These are phyloP conservation scores for Xenopus tropicalis DNA, from an alignment of 2,113 vertebrate genomes.

Conservation along the genomic window DNA sequence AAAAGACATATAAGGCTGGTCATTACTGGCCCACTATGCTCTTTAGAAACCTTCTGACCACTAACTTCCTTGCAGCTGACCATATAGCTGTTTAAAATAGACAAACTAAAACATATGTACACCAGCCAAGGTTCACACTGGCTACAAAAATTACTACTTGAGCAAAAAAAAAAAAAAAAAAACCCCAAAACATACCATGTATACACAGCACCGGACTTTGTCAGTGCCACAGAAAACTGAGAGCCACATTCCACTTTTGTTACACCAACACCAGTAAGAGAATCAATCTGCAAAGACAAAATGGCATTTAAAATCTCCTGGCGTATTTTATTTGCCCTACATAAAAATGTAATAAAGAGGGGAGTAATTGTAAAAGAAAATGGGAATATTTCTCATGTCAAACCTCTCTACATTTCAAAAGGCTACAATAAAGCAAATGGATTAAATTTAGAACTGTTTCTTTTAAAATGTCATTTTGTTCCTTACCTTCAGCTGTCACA, in stretches of 20 bases:
- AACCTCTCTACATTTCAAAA: not conserved
- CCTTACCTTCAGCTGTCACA: conserved; percentile 8
- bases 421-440: not conserved
- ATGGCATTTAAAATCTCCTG: not conserved
- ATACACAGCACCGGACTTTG: conserved; percentile 93
- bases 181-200: conserved; percentile 79
- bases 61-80: too few relatives aligned
- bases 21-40: too few relatives aligned
- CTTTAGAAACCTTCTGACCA: too few relatives aligned
- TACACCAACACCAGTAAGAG: conserved; percentile 92
- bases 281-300: conserved; percentile 83
- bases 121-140: too few relatives aligned
- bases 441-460: not conserved
- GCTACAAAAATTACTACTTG: too few relatives aligned
- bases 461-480: not conserved
- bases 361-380: not conserved
- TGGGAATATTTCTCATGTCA: not conserved
- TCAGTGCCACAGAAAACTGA: conserved; percentile 95
- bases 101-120: too few relatives aligned
- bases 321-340: conserved; percentile 11
- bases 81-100: too few relatives aligned
- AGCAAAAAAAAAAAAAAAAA: too few relatives aligned
- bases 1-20: too few relatives aligned
- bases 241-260: conserved; percentile 97
- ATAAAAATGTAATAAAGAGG: not conserved